These are phyloP conservation scores for Tinea pellionella DNA, from an alignment of 2,888 invertebrate genomes.

Conservation along the genomic window DNA sequence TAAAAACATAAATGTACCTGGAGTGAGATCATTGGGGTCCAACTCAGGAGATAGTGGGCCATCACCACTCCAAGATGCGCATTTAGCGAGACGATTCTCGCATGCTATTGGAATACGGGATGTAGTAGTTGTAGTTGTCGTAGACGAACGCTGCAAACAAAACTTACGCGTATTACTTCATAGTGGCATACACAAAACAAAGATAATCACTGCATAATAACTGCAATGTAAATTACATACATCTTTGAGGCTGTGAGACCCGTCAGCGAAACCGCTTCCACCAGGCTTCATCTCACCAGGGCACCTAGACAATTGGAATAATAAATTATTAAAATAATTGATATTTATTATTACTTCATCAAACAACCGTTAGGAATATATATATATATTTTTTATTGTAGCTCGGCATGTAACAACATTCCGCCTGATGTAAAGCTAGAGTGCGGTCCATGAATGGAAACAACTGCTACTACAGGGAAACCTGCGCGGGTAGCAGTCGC, in stretches of 20 bases:
- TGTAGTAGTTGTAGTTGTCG: conserved; percentile 29
- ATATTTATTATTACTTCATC: too few species aligned
- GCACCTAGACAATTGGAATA: conserved; percentile 23
- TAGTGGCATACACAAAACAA: too few species aligned
- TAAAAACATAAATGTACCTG: conserved; percentile 47
- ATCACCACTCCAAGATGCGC: conserved; percentile 77
- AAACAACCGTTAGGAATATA: too few species aligned
- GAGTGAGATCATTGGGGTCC: conserved; percentile 62
- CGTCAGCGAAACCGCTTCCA: conserved; percentile 37
- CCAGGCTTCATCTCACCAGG: conserved; percentile 30
- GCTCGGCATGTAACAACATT: too few species aligned
- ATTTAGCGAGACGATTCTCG: conserved; percentile 73
- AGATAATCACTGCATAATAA: too few species aligned
- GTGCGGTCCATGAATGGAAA: too few species aligned
- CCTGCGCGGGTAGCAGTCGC: too few species aligned
- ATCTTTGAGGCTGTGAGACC: conserved; percentile 49
- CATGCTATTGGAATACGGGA: conserved; percentile 52
- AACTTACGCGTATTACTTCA: background rate
- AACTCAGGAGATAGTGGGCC: conserved; percentile 36
- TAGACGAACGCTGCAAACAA: conserved; percentile 35
- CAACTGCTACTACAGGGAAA: too few species aligned
- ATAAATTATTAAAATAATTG: too few species aligned
- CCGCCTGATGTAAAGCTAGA: too few species aligned
- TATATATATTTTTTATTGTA: too few species aligned
- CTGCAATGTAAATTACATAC: conserved; percentile 31